Percentiles rank a stretch among this genome's conserved stretches.
These are phyloP conservation scores for Scleropages formosus DNA, from an alignment of 2,797 vertebrate genomes.

Conservation along the genomic window DNA sequence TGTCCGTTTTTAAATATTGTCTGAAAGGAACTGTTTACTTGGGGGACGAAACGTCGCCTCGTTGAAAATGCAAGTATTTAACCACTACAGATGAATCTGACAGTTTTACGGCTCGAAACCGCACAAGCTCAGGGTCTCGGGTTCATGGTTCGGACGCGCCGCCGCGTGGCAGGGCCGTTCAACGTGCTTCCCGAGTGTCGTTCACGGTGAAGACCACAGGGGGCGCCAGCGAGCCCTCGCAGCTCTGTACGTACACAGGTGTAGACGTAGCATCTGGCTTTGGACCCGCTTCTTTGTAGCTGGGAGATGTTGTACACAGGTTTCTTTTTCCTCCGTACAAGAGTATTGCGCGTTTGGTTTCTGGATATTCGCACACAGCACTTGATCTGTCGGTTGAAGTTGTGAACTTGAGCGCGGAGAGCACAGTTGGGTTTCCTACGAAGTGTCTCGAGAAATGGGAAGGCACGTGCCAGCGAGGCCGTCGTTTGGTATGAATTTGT, in stretches of 20 bases:
- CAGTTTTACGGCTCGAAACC: too few species aligned
- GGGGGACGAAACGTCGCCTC: too few species aligned
- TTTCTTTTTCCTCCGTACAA: background rate
- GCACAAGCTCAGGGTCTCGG: background rate
- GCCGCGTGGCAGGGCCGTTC: too few species aligned
- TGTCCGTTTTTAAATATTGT: too few species aligned
- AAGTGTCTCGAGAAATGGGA: too few species aligned
- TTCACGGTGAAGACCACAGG: constrained; percentile 8
- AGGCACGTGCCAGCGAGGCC: background rate
- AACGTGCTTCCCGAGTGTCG: background rate
- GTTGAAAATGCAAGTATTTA: too few species aligned
- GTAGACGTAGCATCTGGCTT: constrained; percentile 9
- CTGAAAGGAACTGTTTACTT: too few species aligned
- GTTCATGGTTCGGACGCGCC: background rate
- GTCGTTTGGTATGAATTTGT: background rate
- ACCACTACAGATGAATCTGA: too few species aligned
- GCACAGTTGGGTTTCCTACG: background rate
- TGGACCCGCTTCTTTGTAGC: constrained; percentile 6
- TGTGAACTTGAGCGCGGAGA: background rate
- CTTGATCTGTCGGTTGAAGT: constrained; percentile 1
- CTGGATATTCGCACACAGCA: background rate
- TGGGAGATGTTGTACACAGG: background rate
- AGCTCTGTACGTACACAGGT: too few species aligned
- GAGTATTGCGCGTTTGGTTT: background rate
- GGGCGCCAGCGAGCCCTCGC: background rate